Evolutionary conservation across 2,797 vertebrate genomes (phyloP), one percentile per base, ranked within the genome.

Genomic region (Poeciliopsis presidionis): DNA sequence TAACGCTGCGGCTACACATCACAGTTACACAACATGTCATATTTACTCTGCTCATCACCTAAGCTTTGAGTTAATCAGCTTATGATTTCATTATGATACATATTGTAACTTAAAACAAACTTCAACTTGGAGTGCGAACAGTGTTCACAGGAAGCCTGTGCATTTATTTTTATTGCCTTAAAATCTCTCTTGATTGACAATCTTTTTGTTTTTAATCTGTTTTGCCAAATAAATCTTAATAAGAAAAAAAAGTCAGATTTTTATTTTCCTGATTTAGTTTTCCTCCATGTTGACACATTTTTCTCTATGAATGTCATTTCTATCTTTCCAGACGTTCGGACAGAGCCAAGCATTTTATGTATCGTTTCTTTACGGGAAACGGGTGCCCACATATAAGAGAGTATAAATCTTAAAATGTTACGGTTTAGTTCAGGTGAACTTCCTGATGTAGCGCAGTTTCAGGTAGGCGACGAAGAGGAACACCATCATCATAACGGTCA

Each of bases 91-190:
- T 46, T 46, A 95, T 97, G 96, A 93, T 95, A 90, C 85, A 94
- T 92, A 94, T 96, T 93, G 91, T 97, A 96, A 96, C 94, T 94
- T 95, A 55, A 94, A 98, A 99, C 98, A 99, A 99, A 97, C 98
- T 99, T 99, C 97, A 83, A 95, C 96, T 98, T 97, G 98, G 97
- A 99, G 98, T 98, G 98, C 98, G 96, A 53, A 86, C 91, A 94
- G 91, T 95, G 84, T 96, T 95, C 97, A 96, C 96, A 95, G 96
- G 94, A 91, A 96, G 95, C 96, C 95, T 93, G 84, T 97, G 96
- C 90, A 85, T 93, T 86, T 94, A 91, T 73, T 85, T 81, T 74
- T 83, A 77, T 76, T 76, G 89, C 87, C 89, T 86, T 89, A 78
- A 84, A 89, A 77, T 90, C 61, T 63, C 45, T 75, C 33, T 53